Percentiles rank a stretch among this genome's conserved stretches.
Evolutionary conservation across 2,888 invertebrate genomes (phyloP).

Genomic region (Pandemis cinnamomeana): DNA sequence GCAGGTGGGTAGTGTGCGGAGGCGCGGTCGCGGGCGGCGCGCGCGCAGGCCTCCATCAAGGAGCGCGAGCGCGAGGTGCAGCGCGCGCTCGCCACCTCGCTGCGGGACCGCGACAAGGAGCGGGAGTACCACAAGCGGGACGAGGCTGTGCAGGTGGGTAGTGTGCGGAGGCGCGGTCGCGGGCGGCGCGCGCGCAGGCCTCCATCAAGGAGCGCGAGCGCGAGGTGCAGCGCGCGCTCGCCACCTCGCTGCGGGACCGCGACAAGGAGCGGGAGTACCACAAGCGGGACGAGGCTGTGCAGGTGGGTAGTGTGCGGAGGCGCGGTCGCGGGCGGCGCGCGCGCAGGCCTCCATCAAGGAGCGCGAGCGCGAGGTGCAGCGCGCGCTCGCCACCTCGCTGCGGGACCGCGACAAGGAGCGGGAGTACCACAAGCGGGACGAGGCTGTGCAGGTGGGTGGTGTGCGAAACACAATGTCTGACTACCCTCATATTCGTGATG

Average conservation of each 20-base stretch:
- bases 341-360: slow-evolving; percentile 97
- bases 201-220: slow-evolving; percentile 97
- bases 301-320: slow-evolving; percentile 44
- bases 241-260: slow-evolving; percentile 96
- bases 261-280: slow-evolving; percentile 99
- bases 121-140: slow-evolving; percentile 97
- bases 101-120: slow-evolving; percentile 98
- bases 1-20: slow-evolving; percentile 35
- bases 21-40: slow-evolving; percentile 86
- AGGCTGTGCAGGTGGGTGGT: slow-evolving; percentile 86
- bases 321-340: slow-evolving; percentile 88
- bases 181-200: slow-evolving; percentile 94
- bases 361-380: slow-evolving; percentile 96
- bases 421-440: slow-evolving; percentile 97
- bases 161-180: slow-evolving; percentile 70
- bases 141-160: slow-evolving; percentile 88
- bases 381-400: slow-evolving; percentile 95
- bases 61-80: slow-evolving; percentile 98
- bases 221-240: slow-evolving; percentile 96
- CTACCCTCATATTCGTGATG: too few species aligned
- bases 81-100: slow-evolving; percentile 94
- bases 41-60: slow-evolving; percentile 96
- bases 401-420: slow-evolving; percentile 98
- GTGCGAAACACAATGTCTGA: too few species aligned
- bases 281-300: slow-evolving; percentile 96